phyloP scores from a whole-genome alignment of 2,797 vertebrate species.

The Sus cebifrons region DNA sequence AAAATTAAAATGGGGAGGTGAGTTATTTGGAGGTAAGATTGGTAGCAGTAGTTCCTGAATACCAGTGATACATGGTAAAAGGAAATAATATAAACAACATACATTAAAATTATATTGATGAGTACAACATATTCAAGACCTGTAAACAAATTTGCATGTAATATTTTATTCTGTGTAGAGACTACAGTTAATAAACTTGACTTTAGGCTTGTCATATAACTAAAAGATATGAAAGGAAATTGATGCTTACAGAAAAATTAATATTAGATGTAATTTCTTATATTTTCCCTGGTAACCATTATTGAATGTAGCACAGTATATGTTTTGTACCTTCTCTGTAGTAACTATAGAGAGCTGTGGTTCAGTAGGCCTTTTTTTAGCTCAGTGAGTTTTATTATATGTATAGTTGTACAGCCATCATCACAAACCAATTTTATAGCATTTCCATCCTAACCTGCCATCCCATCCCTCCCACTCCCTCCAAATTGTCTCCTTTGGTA shows the following conservation, averaged over 20 bases:
- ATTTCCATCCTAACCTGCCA: too few species aligned
- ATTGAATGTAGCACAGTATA: not conserved
- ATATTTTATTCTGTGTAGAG: conserved; percentile 22
- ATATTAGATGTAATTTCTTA: not conserved
- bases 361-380: not conserved
- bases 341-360: not conserved
- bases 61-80: conserved; percentile 51
- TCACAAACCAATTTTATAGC: too few species aligned
- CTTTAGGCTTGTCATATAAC: not conserved
- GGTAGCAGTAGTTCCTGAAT: not conserved
- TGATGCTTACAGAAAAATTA: conserved; percentile 41
- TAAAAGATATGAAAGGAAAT: not conserved
- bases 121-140: not conserved
- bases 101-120: conserved; percentile 16
- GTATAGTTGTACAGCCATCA: too few species aligned
- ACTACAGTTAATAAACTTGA: not conserved
- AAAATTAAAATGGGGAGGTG: not conserved
- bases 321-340: not conserved
- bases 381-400: too few species aligned
- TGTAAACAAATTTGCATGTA: not conserved
- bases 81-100: not conserved
- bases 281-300: not conserved
- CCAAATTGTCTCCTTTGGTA: too few species aligned
- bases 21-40: conserved; percentile 34
- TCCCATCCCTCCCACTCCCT: too few species aligned